Base-by-base conservation (phyloP, 2,888 invertebrate species). In the Catonia carolina region DNA sequence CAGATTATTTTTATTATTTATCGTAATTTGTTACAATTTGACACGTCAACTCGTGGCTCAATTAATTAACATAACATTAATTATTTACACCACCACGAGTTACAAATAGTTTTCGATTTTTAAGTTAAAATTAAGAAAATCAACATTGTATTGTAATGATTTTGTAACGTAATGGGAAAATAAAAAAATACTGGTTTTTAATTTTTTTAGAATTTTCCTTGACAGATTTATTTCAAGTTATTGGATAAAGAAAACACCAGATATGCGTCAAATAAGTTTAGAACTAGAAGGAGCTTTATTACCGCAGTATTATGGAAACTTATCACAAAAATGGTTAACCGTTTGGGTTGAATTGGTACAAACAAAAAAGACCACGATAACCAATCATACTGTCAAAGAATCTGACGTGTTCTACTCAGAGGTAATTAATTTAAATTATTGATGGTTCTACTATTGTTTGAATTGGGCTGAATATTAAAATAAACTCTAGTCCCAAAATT, bases 241-340 rank as follows among this genome's bases (percentile, higher is more conserved):
- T 59, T 61, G 63, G 64, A 62, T 73, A 27, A 41, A 60, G 3
- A 67, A 69, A 15, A 60, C 63, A 4, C 69, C 76, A 10, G 67
- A 67, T 8, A 70, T 73, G 51, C 69, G 73, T 56, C 75, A 78
- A 58, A 70, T 85, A 23, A 74, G 75, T 7, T 67, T 84, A 1
- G 73, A 71, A 1, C 63, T 85, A n/a, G 76, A 77, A 64, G 84
- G 84, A 41, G 77, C 82, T 0, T 75, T 85, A 54, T 69, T 82
- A 12, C 77, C 81, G 5, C 71, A 76, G 33, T 75, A 76, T 60
- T 77, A 77, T 62, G 72, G 69, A 42, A 77, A 79, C 70, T 61
- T 78, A 58, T 75, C 78, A 0, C 67, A 67, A 14, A 71, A 73
- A 59, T 72, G 69, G 65, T 67, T 80, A 54, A 70, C 69, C 20